Base-by-base conservation (phyloP, 2,888 invertebrate genomes). In the Drosophila parthenogenetica region DNA sequence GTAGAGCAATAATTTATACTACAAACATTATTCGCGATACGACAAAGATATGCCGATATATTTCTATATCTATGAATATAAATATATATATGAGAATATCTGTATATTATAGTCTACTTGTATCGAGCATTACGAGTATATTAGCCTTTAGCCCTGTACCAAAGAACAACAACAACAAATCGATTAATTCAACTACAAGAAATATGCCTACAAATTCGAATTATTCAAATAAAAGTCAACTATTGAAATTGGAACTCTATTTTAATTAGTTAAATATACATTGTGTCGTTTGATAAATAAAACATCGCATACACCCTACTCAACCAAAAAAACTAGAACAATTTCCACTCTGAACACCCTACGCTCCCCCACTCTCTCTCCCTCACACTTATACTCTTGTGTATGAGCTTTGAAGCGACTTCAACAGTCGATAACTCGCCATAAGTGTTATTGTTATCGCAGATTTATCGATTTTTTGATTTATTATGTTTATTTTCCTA, bases 201-300 rank as follows among this genome's bases (percentile, higher is more conserved):
- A 54, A 63, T 63, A 75, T 68, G 59, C 66, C 64, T 63, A 70
- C 13, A 55, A 55, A 71, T 58, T 66, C 46, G 54, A 60, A 58
- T 61, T 50, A 63, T 64, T 50, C 29, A 67, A 57, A 69, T 57
- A 46, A 55, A 55, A 54, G 46, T 39, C 32, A 48, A 35, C 14
- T 42, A 49, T 58, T 42, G n/a, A 65, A 81, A 72, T 64, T 61
- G 49, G 50, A 69, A 53, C 40, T 70, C 62, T 77, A 85, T 80
- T 85, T 85, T 78, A 85, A 82, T 85, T 85, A 85, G 86, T 76
- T 76, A 75, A 81, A 82, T 81, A 68, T 80, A 84, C 83, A 76
- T 54, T 62, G 42, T 59, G 60, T 25, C 65, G 2, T 3, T 19
- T 3, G 2, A 19, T 19, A 19, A 3, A 45, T 25, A 45, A 29